phyloP scores from a whole-genome alignment of 1,140 invertebrate genomes.

The Homarus americanus region DNA sequence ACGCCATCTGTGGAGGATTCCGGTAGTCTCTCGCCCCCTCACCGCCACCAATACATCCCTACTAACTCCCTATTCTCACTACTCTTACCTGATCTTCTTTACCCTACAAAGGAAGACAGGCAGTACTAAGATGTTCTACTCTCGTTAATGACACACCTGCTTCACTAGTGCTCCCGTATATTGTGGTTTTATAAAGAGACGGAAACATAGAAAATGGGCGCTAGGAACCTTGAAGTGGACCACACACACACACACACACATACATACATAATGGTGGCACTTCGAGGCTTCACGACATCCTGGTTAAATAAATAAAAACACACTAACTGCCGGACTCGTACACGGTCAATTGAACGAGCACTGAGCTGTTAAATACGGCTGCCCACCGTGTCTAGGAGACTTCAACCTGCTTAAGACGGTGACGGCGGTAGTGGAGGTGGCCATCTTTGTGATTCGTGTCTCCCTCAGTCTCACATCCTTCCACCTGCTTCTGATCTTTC shows the following conservation, averaged over 20 bases:
- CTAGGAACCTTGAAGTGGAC: neutral
- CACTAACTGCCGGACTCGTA: too few species aligned
- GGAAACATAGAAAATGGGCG: neutral
- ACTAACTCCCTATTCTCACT: neutral
- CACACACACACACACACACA: too few species aligned
- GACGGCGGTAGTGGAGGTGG: too few species aligned
- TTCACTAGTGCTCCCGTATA: neutral
- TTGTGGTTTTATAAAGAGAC: neutral
- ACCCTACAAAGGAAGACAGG: neutral
- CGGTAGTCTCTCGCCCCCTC: neutral
- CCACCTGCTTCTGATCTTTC: neutral
- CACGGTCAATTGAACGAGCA: too few species aligned
- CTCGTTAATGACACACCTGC: neutral
- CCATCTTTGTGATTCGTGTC: too few species aligned
- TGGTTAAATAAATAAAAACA: too few species aligned
- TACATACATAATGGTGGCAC: neutral
- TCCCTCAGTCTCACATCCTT: neutral
- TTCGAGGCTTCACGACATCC: neutral
- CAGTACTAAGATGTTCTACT: neutral
- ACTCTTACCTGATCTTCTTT: neutral
- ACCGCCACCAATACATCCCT: neutral
- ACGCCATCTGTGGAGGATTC: neutral
- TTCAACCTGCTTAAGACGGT: too few species aligned
- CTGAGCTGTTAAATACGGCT: too few species aligned
- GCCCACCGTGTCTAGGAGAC: too few species aligned